Percentiles rank a stretch among this genome's conserved stretches.
Evolutionary conservation across 2,888 invertebrate species (phyloP).

Genomic region (Ectemnius continuus): DNA sequence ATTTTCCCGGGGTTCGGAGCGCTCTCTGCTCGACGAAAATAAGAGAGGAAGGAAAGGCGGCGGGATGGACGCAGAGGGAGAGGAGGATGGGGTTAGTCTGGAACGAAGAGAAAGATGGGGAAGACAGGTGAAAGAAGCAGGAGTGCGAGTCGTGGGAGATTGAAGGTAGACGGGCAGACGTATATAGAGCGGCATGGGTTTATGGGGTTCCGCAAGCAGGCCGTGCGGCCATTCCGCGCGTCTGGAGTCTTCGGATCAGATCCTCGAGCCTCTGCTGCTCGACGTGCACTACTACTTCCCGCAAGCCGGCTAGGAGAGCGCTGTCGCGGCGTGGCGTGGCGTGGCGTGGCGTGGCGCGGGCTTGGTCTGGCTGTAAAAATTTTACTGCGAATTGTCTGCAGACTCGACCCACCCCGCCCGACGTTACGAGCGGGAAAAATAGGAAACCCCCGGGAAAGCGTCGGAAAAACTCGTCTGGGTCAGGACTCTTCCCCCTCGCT

Average conservation of each 20-base stretch:
- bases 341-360: no score
- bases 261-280: conserved; percentile 18
- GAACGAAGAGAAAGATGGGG: no score
- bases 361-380: conserved; percentile 73
- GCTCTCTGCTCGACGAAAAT: conserved; percentile 37
- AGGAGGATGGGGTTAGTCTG: no score
- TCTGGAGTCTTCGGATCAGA: conserved; percentile 62
- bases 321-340: no score
- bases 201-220: conserved; percentile 75
- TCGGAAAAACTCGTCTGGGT: conserved; percentile 76
- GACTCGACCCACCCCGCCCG: conserved; percentile 66
- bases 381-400: conserved; percentile 78
- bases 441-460: conserved; percentile 70
- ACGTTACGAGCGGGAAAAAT: conserved; percentile 75
- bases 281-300: no score
- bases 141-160: conserved; percentile 52
- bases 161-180: conserved; percentile 64
- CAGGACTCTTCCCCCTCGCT: conserved; percentile 56
- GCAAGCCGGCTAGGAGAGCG: no score
- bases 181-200: conserved; percentile 60
- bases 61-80: no score
- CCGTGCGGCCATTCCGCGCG: conserved; percentile 66
- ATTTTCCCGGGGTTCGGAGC: conserved; percentile 21
- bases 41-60: conserved; percentile 25
- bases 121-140: no score